These are phyloP conservation scores for Cryptus armator DNA, from an alignment of 2,888 invertebrate species.

Conservation along the genomic window DNA sequence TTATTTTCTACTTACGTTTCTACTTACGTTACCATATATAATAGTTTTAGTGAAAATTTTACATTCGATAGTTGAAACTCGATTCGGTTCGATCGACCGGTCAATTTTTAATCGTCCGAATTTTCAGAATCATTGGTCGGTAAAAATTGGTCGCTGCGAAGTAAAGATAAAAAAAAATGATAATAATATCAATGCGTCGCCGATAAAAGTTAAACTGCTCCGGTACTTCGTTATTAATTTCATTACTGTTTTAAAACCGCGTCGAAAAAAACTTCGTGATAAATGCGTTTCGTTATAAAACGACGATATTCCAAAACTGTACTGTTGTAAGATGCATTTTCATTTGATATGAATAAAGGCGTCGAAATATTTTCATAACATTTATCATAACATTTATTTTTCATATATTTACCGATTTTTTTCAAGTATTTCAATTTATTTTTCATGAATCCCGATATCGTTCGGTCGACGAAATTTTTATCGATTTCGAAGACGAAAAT, in stretches of 20 bases:
- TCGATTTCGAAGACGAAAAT: not conserved
- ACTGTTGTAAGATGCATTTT: not conserved
- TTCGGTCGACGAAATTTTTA: not conserved
- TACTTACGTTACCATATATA: not conserved
- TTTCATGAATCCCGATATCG: not conserved
- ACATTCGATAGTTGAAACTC: not conserved
- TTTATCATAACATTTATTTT: not conserved
- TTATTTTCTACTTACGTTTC: not conserved
- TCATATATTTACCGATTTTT: not conserved
- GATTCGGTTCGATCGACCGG: not conserved
- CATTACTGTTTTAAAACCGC: not conserved
- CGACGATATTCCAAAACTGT: not conserved
- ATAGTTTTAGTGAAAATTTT: not conserved
- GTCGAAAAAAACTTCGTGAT: not conserved
- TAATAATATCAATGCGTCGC: too few species aligned
- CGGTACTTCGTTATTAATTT: not conserved
- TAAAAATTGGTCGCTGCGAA: too few species aligned
- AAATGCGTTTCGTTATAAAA: not conserved
- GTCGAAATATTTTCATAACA: not conserved
- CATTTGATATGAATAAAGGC: constrained; percentile 9
- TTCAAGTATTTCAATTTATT: not conserved
- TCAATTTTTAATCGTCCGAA: not conserved
- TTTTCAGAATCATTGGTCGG: too few species aligned
- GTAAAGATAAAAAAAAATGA: too few species aligned
- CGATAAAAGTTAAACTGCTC: too few species aligned